These are phyloP conservation scores for Thymelicus sylvestris DNA, from an alignment of 2,888 invertebrate species.

Conservation along the genomic window DNA sequence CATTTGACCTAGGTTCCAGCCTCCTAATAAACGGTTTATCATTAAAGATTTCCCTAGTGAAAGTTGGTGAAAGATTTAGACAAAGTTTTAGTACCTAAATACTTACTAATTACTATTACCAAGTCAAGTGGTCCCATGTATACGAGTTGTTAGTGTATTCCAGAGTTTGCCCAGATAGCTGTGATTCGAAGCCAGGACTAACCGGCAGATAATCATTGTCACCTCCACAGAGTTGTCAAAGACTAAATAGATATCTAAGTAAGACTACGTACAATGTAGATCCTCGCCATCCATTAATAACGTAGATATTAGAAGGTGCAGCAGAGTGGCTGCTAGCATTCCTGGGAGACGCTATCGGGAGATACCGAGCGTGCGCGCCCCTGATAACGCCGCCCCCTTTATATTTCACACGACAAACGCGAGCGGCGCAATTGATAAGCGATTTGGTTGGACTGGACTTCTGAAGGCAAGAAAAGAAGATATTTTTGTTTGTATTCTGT, in stretches of 20 bases:
- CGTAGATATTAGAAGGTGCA: constrained; percentile 37
- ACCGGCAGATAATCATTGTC: not conserved
- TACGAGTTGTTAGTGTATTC: too few relatives aligned
- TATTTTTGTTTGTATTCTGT: too few relatives aligned
- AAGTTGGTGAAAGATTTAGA: too few relatives aligned
- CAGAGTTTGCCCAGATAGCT: too few relatives aligned
- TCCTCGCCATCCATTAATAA: constrained; percentile 30
- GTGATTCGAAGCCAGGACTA: too few relatives aligned
- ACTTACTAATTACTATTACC: too few relatives aligned
- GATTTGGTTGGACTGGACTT: constrained; percentile 4
- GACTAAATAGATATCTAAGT: not conserved
- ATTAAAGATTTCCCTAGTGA: too few relatives aligned
- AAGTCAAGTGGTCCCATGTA: too few relatives aligned
- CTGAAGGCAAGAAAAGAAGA: too few relatives aligned
- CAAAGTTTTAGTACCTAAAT: too few relatives aligned
- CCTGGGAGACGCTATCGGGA: constrained; percentile 43
- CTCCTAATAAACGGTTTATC: too few relatives aligned
- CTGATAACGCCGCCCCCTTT: constrained; percentile 54
- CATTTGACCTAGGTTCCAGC: too few relatives aligned
- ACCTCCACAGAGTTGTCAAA: not conserved
- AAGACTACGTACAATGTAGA: constrained; percentile 12
- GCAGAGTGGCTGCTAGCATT: constrained; percentile 29
- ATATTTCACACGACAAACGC: constrained; percentile 47
- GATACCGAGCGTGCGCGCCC: constrained; percentile 58
- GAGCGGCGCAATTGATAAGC: constrained; percentile 44